Conservation (phyloP, 1,140 invertebrate genomes). For the Pissodes strobi region DNA sequence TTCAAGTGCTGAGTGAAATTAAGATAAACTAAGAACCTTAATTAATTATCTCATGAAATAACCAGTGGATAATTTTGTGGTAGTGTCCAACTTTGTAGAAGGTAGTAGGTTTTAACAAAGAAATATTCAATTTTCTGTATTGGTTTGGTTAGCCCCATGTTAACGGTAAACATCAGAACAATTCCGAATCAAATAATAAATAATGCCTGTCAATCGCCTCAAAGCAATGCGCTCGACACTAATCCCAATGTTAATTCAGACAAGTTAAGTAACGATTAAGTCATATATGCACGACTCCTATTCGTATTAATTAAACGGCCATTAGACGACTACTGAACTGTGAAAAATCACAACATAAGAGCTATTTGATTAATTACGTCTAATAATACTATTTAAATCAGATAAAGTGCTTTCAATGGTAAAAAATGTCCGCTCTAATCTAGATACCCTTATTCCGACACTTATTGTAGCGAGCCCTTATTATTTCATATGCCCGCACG, state of each 20-base stretch:
- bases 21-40: too few species aligned
- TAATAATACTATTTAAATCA: constrained; percentile 21
- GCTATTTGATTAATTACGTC: constrained; percentile 10
- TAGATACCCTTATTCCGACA: constrained; percentile 18
- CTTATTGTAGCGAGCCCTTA: constrained; percentile 6
- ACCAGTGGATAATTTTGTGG: too few species aligned
- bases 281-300: constrained; percentile 8
- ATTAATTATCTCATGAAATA: too few species aligned
- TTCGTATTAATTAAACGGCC: constrained; percentile 11
- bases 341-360: constrained; percentile 20
- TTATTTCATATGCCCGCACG: constrained; percentile 18
- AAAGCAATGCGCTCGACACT: too few species aligned
- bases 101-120: too few species aligned
- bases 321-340: constrained; percentile 22
- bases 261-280: constrained; percentile 19
- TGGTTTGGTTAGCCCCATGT: too few species aligned
- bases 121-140: too few species aligned
- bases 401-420: constrained; percentile 20
- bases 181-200: too few species aligned
- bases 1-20: too few species aligned
- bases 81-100: too few species aligned
- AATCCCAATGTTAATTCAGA: constrained; percentile 3
- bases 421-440: constrained; percentile 14
- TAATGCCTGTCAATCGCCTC: too few species aligned
- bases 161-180: too few species aligned